phyloP scores from a whole-genome alignment of 2,113 vertebrate genomes.

The Globicephala melas region DNA sequence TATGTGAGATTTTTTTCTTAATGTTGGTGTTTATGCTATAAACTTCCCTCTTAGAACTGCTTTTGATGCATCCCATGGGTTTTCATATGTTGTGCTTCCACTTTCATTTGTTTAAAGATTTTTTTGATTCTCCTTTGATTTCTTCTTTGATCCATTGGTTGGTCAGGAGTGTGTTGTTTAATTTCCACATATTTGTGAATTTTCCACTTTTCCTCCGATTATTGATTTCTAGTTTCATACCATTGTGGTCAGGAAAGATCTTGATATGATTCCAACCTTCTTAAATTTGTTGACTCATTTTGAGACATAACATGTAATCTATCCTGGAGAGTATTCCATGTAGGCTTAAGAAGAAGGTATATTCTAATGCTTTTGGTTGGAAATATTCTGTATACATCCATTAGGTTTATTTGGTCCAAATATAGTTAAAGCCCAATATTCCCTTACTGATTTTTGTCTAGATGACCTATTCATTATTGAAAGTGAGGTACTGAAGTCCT shows the following conservation, averaged over 20 bases:
- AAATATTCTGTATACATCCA: background rate
- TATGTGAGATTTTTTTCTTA: background rate
- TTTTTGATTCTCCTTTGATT: background rate
- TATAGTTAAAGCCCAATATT: background rate
- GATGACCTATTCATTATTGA: background rate
- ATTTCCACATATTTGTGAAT: background rate
- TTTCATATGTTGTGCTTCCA: background rate
- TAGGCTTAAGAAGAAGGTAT: background rate
- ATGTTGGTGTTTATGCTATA: background rate
- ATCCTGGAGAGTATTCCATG: background rate
- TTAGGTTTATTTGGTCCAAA: background rate
- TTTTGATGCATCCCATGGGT: background rate
- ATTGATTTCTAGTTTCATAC: background rate
- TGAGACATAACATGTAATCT: background rate
- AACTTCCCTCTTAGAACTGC: background rate
- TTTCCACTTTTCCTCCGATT: background rate
- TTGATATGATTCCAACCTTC: background rate
- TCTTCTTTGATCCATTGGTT: background rate
- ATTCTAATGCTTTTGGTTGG: background rate
- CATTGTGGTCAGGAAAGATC: background rate
- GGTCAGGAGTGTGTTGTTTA: background rate
- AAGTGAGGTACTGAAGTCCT: background rate
- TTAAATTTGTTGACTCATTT: background rate
- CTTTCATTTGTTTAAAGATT: background rate
- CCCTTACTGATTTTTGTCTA: background rate